Percentiles rank a stretch among this genome's conserved stretches.
Conservation (phyloP, 2,797 vertebrate species). For the Amphiprion clarkii region DNA sequence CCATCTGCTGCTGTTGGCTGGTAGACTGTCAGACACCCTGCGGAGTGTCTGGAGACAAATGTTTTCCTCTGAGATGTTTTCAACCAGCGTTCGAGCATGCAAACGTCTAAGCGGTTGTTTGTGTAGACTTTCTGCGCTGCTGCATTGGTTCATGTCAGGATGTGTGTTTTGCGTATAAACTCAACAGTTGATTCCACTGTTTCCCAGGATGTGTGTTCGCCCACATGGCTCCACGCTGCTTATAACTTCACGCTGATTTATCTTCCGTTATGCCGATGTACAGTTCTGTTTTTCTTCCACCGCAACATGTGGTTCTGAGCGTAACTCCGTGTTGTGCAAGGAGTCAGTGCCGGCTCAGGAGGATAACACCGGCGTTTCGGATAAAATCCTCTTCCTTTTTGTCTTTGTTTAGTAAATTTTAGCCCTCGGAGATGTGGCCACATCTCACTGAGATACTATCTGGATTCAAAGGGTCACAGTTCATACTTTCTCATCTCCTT, state of each 20-base stretch:
- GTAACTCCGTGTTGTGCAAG: conserved; percentile 9
- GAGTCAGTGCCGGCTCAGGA: conserved; percentile 31
- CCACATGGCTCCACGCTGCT: not conserved
- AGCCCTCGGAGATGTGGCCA: not conserved
- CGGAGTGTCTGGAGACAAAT: no score
- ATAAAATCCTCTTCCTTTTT: conserved; percentile 15
- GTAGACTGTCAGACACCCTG: no score
- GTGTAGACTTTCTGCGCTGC: not conserved
- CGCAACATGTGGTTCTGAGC: conserved; percentile 54
- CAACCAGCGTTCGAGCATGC: no score
- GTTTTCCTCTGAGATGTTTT: no score
- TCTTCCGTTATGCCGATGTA: conserved; percentile 24
- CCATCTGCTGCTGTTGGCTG: no score
- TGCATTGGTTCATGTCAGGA: not conserved
- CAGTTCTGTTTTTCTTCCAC: conserved; percentile 7
- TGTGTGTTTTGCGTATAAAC: not conserved
- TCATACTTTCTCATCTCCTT: not conserved
- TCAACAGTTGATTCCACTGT: not conserved
- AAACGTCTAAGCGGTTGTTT: not conserved
- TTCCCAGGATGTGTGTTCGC: conserved; percentile 4
- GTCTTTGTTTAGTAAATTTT: conserved; percentile 3
- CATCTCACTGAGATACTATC: not conserved
- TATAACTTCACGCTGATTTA: conserved; percentile 51
- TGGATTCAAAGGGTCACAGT: conserved; percentile 22
- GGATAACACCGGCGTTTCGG: conserved; percentile 34